Evolutionary conservation across 2,113 vertebrate genomes (phyloP).

Genomic region (Phyllostomus discolor): DNA sequence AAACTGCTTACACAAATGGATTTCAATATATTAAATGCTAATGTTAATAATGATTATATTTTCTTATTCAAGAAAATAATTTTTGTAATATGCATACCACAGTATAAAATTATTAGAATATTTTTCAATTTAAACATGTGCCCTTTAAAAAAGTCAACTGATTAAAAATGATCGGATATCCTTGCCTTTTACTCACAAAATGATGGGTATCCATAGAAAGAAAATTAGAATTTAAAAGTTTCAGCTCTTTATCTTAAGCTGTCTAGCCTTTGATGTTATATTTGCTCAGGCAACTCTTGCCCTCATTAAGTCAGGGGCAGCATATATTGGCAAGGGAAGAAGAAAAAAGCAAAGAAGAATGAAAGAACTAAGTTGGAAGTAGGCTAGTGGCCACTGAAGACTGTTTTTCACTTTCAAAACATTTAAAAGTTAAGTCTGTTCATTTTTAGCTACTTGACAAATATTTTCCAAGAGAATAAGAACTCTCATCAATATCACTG

Average conservation of each 20-base stretch:
- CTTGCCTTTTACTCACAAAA: constrained; percentile 30
- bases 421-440: neutral
- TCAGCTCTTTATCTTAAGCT: constrained; percentile 31
- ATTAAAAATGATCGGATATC: constrained; percentile 38
- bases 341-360: neutral
- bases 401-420: neutral
- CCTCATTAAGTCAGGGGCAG: constrained; percentile 33
- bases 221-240: constrained; percentile 45
- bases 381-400: neutral
- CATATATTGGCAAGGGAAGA: neutral
- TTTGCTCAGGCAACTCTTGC: constrained; percentile 30
- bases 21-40: neutral
- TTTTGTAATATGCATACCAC: neutral
- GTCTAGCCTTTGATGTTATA: constrained; percentile 28
- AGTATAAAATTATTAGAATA: neutral
- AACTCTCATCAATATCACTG: neutral
- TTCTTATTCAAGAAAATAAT: neutral
- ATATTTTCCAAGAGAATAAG: neutral
- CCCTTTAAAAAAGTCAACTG: constrained; percentile 12
- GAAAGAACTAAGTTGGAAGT: constrained; percentile 29
- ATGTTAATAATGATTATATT: neutral
- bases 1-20: neutral
- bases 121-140: constrained; percentile 20
- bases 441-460: constrained; percentile 17
- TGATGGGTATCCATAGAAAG: neutral